Conservation (phyloP, 2,888 invertebrate species). For the Noctuana brunneofusca region DNA sequence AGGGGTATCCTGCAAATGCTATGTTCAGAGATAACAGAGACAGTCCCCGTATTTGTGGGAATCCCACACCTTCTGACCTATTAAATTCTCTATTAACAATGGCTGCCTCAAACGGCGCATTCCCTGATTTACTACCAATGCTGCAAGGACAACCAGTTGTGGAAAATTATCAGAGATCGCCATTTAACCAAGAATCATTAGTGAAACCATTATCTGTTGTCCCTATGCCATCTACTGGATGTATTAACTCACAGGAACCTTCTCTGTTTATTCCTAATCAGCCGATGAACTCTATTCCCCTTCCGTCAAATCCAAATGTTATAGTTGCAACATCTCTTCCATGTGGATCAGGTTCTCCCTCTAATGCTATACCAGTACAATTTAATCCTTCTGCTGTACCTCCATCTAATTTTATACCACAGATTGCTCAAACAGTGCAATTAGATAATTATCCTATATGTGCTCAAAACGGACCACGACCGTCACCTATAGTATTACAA, state of each 20-base stretch:
- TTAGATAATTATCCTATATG: constrained; percentile 35
- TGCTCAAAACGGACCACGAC: constrained; percentile 35
- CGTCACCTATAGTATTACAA: constrained; percentile 35
- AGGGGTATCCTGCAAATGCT: neutral
- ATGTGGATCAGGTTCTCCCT: neutral
- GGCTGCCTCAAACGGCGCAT: constrained; percentile 44
- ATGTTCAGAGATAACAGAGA: constrained; percentile 12
- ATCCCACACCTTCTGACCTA: constrained; percentile 31
- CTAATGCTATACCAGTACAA: constrained; percentile 6
- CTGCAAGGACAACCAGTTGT: constrained; percentile 28
- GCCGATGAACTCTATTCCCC: constrained; percentile 4
- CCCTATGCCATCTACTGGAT: constrained; percentile 26
- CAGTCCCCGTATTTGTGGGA: neutral
- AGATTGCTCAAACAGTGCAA: constrained; percentile 36
- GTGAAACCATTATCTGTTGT: constrained; percentile 17
- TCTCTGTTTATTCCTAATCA: constrained; percentile 15
- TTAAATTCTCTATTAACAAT: constrained; percentile 44
- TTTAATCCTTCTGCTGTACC: constrained; percentile 5
- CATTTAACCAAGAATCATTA: constrained; percentile 6
- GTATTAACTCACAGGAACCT: constrained; percentile 25
- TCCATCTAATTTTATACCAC: constrained; percentile 8
- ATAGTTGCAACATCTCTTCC: constrained; percentile 16
- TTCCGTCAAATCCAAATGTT: constrained; percentile 14
- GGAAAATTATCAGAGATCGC: constrained; percentile 12
- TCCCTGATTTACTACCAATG: constrained; percentile 41